phyloP scores from a whole-genome alignment of 2,888 invertebrate species.

The Melanostoma mellinum region DNA sequence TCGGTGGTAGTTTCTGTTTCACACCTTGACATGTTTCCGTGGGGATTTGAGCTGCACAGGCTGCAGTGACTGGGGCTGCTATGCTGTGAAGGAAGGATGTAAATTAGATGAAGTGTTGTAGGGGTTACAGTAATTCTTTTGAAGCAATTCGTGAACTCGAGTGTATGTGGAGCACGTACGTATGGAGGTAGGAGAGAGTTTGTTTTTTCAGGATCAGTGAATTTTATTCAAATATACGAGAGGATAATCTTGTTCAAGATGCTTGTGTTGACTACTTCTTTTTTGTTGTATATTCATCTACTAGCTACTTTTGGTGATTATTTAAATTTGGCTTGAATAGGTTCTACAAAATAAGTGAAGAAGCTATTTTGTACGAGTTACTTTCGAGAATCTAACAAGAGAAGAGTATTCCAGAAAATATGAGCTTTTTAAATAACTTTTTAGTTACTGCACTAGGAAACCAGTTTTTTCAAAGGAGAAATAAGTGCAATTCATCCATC shows the following conservation, averaged over 20 bases:
- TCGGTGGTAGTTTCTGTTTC: constrained; percentile 46
- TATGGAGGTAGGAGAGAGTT: not conserved
- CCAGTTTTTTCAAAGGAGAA: too few relatives aligned
- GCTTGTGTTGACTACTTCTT: not conserved
- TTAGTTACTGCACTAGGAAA: too few relatives aligned
- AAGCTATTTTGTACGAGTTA: not conserved
- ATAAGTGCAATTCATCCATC: too few relatives aligned
- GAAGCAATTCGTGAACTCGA: constrained; percentile 43
- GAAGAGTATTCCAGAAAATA: too few relatives aligned
- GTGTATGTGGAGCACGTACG: constrained; percentile 22
- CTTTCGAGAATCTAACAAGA: not conserved
- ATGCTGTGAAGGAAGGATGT: constrained; percentile 44
- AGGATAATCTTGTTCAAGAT: constrained; percentile 22
- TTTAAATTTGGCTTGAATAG: constrained; percentile 29
- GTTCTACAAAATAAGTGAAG: not conserved
- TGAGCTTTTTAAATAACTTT: too few relatives aligned
- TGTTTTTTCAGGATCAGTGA: constrained; percentile 30
- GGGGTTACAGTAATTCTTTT: constrained; percentile 39
- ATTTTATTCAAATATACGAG: constrained; percentile 44
- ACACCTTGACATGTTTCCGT: constrained; percentile 70
- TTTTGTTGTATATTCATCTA: constrained; percentile 1
- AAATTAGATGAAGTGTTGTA: constrained; percentile 49
- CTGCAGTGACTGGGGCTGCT: not conserved
- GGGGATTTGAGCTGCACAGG: constrained; percentile 47
- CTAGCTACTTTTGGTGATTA: constrained; percentile 5